A percentile compares a stretch with the other conserved stretches of the same genome.
These are phyloP conservation scores for Solenodon paradoxus DNA, from an alignment of 2,113 vertebrate species.

Conservation along the genomic window DNA sequence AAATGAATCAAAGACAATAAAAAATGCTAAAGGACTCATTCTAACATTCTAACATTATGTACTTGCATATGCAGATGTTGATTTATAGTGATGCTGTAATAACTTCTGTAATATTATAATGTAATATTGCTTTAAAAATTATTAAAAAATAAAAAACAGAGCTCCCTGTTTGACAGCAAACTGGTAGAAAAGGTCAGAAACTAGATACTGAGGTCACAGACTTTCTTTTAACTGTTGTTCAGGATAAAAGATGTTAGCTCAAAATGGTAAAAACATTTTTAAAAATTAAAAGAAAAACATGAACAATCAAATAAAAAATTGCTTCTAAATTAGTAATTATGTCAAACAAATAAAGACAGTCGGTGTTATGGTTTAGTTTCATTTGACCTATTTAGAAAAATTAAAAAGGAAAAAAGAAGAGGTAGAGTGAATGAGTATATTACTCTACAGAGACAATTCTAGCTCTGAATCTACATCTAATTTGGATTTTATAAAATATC, in stretches of 20 bases:
- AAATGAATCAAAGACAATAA: background rate
- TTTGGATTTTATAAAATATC: conserved; percentile 40
- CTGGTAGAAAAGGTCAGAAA: background rate
- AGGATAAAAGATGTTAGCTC: background rate
- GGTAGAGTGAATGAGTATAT: background rate
- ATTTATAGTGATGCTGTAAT: too few species aligned
- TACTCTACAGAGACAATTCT: background rate
- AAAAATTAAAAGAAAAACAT: background rate
- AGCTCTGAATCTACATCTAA: background rate
- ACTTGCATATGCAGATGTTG: too few species aligned
- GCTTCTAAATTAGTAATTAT: conserved; percentile 2
- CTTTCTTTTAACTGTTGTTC: background rate
- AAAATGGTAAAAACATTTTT: background rate
- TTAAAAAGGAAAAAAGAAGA: background rate
- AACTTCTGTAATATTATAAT: too few species aligned
- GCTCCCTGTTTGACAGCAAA: background rate
- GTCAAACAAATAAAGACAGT: conserved; percentile 27
- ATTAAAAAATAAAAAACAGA: background rate
- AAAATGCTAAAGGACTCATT: background rate
- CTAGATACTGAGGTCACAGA: background rate
- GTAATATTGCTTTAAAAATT: too few species aligned
- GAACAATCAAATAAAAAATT: background rate
- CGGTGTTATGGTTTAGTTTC: background rate
- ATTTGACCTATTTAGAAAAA: conserved; percentile 51
- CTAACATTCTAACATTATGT: background rate